These are phyloP conservation scores for Torymus texanus DNA, from an alignment of 2,888 invertebrate genomes.

Conservation along the genomic window DNA sequence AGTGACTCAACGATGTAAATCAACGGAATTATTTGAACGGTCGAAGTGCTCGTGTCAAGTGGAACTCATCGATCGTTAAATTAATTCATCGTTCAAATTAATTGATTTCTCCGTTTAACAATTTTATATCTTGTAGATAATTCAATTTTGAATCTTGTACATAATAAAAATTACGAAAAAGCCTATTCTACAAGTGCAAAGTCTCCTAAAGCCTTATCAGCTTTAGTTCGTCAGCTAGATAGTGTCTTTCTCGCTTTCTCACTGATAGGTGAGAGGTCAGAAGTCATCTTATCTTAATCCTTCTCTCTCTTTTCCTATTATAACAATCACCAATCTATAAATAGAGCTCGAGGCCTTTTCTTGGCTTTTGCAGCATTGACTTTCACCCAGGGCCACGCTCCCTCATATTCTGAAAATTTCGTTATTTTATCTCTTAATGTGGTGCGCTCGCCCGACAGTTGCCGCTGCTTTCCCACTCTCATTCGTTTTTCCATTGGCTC, in stretches of 20 bases:
- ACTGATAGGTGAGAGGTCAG: slow-evolving; percentile 59
- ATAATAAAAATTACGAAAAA: slow-evolving; percentile 46
- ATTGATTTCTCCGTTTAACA: slow-evolving; percentile 41
- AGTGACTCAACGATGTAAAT: slow-evolving; percentile 47
- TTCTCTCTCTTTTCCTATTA: slow-evolving; percentile 54
- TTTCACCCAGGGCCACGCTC: slow-evolving; percentile 34
- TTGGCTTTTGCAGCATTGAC: slow-evolving; percentile 47
- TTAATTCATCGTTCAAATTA: slow-evolving; percentile 44
- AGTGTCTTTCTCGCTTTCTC: slow-evolving; percentile 36
- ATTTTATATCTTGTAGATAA: slow-evolving; percentile 54
- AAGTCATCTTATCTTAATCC: slow-evolving; percentile 62
- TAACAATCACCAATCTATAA: slow-evolving; percentile 49
- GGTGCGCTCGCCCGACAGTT: background rate
- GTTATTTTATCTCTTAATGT: slow-evolving; percentile 28
- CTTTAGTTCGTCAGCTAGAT: slow-evolving; percentile 43
- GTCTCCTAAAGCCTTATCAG: slow-evolving; percentile 29
- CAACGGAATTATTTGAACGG: slow-evolving; percentile 50
- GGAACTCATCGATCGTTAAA: slow-evolving; percentile 47
- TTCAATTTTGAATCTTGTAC: slow-evolving; percentile 53
- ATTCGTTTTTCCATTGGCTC: slow-evolving; percentile 42
- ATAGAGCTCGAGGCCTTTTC: slow-evolving; percentile 37
- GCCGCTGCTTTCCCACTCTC: slow-evolving; percentile 20
- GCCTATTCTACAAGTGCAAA: slow-evolving; percentile 36
- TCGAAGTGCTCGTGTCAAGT: slow-evolving; percentile 28
- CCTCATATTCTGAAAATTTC: slow-evolving; percentile 38